Evolutionary conservation across 2,113 vertebrate species (phyloP), one percentile per base, ranked within the genome.

Genomic region (Hipposideros armiger): DNA sequence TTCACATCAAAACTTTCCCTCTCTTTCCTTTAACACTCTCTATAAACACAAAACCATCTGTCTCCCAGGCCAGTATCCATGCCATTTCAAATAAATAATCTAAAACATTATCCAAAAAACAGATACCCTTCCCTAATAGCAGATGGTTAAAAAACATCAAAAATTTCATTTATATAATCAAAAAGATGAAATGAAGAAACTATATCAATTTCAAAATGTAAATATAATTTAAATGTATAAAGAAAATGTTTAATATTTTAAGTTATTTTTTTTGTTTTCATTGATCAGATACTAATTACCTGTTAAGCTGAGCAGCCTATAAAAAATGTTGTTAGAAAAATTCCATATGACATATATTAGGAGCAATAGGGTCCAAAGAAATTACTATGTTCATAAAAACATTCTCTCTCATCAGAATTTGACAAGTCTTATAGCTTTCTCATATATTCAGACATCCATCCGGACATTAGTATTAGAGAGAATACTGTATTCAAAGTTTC

Each of bases 81-180:
- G 26, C 60, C 87, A 88, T 70, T 96, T 85, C 42, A 87, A 94
- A 94, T 69, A 93, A 82, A 86, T 87, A 94, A 87, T 84, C 20
- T 95, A 90, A 96, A 81, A 50, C 19, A 24, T 90, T 80, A 87
- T 7, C 62, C 73, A 28, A 74, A 91, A 17, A 52, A 36, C 20
- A 87, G 24, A 56, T 5, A 76, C n/a, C 1, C 24, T 92, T 96
- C 87, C 40, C 70, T 92, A 96, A 95, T 13, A 85, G 32, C 73
- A 96, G 52, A 94, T 84, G 30, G 81, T 60, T 93, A 45, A 95
- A 84, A 94, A 94, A 47, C 28, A 70, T 69, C 67, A 66, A 72
- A 60, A 72, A n/a, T 4, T n/a, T 90, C 36, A 81, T 42, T 90
- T 88, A 36, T 26, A 73, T 36, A 69, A 0, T 85, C 26, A 78